Conservation (phyloP, 2,797 vertebrate species). For the Syncerus caffer region DNA sequence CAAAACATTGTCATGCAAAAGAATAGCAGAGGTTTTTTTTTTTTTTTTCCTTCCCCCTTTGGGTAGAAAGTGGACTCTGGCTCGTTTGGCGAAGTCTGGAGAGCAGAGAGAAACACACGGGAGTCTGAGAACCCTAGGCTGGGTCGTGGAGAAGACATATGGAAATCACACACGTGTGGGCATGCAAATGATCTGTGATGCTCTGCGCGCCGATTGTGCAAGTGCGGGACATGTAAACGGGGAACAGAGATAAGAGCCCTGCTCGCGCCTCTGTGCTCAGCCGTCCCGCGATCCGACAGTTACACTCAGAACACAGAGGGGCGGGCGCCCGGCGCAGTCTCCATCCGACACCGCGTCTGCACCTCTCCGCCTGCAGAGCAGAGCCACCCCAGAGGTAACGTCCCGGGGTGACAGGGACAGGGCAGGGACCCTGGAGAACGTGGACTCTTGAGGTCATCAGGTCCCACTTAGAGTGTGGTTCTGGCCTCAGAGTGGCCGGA, state of each 20-base stretch:
- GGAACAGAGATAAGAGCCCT: not conserved
- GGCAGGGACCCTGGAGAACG: not conserved
- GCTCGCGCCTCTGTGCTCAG: not conserved
- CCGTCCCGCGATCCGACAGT: fast-evolving
- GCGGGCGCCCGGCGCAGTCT: not conserved
- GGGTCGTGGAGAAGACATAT: not conserved
- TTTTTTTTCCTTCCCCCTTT: fast-evolving
- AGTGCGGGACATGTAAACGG: fast-evolving
- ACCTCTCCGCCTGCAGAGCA: not conserved
- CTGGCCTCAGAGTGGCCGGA: not conserved
- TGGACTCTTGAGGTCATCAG: not conserved
- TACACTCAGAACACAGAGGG: not conserved
- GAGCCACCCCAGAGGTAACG: not conserved
- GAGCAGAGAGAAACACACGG: not conserved
- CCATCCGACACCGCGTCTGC: fast-evolving
- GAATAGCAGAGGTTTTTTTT: not conserved
- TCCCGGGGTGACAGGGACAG: no score
- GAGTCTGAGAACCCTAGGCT: not conserved
- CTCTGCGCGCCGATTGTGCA: not conserved
- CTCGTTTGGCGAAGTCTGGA: not conserved
- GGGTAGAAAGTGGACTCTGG: not conserved
- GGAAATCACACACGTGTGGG: not conserved
- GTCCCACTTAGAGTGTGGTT: not conserved
- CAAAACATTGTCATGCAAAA: not conserved
- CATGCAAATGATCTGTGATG: not conserved